Conservation (phyloP, 2,888 invertebrate species). For the Epiblema foenella region DNA sequence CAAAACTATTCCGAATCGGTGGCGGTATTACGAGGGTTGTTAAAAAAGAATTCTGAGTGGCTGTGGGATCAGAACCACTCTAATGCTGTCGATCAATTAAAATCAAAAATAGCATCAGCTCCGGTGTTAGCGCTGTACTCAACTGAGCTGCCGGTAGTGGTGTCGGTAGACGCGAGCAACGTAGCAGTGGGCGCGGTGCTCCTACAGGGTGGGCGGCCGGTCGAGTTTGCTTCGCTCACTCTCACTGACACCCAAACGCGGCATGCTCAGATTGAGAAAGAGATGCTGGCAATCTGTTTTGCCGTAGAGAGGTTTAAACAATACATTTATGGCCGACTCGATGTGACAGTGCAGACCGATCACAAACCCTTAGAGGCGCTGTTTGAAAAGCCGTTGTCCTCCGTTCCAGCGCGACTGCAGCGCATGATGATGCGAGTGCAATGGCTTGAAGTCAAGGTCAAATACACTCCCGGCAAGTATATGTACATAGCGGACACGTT, state of each 20-base stretch:
- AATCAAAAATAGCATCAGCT: not conserved
- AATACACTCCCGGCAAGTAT: constrained; percentile 3
- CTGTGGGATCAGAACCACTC: not conserved
- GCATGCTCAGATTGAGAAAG: constrained; percentile 38
- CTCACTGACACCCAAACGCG: too few species aligned
- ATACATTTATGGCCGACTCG: constrained; percentile 43
- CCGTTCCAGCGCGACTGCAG: constrained; percentile 27
- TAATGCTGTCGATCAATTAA: not conserved
- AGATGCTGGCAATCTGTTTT: constrained; percentile 26
- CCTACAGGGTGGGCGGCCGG: too few species aligned
- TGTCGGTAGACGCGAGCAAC: too few species aligned
- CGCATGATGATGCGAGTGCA: constrained; percentile 18
- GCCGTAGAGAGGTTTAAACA: constrained; percentile 43
- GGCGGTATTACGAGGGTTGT: not conserved
- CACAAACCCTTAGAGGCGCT: constrained; percentile 56
- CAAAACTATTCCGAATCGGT: constrained; percentile 4
- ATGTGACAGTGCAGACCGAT: constrained; percentile 52
- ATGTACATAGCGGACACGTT: constrained; percentile 15
- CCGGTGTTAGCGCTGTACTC: constrained; percentile 9
- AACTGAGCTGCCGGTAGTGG: not conserved
- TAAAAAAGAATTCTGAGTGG: not conserved
- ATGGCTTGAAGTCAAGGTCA: not conserved
- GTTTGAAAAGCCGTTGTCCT: too few species aligned
- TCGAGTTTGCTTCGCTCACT: too few species aligned
- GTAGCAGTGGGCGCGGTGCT: too few species aligned